Evolutionary conservation across 2,113 vertebrate genomes (phyloP).

Genomic region (Alligator sinensis): DNA sequence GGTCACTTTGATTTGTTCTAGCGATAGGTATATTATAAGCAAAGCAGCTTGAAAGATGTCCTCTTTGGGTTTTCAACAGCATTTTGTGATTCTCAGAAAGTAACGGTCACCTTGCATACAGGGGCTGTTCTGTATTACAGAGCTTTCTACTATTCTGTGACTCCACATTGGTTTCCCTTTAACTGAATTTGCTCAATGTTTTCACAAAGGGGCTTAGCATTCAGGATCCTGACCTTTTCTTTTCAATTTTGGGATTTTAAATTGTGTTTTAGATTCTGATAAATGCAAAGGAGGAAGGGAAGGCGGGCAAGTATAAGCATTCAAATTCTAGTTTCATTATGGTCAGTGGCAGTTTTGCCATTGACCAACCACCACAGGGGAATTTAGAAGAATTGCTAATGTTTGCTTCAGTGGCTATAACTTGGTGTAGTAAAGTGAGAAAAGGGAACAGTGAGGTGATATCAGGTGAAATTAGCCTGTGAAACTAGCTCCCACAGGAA

Average conservation of each 20-base stretch:
- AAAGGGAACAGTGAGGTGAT: not conserved
- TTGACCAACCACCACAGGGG: too few species aligned
- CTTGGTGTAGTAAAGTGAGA: not conserved
- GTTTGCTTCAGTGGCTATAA: not conserved
- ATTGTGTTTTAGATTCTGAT: not conserved
- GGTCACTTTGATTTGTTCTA: constrained; percentile 64
- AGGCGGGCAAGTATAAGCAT: too few species aligned
- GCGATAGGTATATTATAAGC: constrained; percentile 59
- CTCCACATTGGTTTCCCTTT: constrained; percentile 30
- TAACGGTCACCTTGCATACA: constrained; percentile 39
- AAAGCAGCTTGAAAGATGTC: constrained; percentile 57
- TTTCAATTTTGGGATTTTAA: not conserved
- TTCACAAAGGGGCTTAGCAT: not conserved
- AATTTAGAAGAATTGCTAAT: not conserved
- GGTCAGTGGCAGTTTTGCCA: too few species aligned
- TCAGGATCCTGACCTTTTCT: fast-evolving
- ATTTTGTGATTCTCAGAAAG: constrained; percentile 60
- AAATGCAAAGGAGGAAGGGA: not conserved
- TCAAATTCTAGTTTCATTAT: too few species aligned
- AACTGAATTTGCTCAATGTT: constrained; percentile 11
- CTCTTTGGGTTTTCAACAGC: constrained; percentile 64
- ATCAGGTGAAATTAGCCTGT: not conserved
- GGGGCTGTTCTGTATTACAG: constrained; percentile 34
- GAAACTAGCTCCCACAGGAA: not conserved
- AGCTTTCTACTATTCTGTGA: constrained; percentile 19